Percentiles rank a stretch among this genome's conserved stretches.
These are phyloP conservation scores for Solenopsis fugax DNA, from an alignment of 1,140 invertebrate genomes.

Conservation along the genomic window DNA sequence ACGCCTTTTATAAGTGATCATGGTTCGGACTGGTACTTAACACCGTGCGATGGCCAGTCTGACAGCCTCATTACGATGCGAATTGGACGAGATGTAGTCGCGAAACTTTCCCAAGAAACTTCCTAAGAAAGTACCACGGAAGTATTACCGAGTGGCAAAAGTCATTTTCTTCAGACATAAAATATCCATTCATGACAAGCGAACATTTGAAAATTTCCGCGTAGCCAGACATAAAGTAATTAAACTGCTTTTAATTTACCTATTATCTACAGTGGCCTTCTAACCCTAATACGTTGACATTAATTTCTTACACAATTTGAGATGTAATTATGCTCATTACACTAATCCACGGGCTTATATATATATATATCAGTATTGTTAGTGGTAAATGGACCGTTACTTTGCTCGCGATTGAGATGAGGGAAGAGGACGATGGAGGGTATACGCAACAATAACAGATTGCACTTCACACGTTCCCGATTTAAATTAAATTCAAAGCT, in stretches of 20 bases:
- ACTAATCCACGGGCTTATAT: neutral
- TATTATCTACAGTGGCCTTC: neutral
- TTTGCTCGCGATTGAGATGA: constrained; percentile 40
- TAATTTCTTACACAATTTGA: constrained; percentile 13
- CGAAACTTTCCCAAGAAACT: constrained; percentile 58
- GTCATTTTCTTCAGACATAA: constrained; percentile 47
- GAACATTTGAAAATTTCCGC: constrained; percentile 38
- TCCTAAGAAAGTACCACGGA: constrained; percentile 53
- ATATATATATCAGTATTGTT: constrained; percentile 35
- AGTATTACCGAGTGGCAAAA: constrained; percentile 52
- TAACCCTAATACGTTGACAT: constrained; percentile 7
- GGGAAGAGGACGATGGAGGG: neutral
- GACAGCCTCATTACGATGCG: constrained; percentile 61
- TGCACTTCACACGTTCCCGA: constrained; percentile 60
- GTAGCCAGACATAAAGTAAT: neutral
- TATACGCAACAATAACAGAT: constrained; percentile 52
- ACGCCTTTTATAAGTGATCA: constrained; percentile 6
- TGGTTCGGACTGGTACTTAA: constrained; percentile 44
- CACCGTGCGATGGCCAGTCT: constrained; percentile 53
- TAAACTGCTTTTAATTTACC: constrained; percentile 11
- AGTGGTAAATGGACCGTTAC: constrained; percentile 55
- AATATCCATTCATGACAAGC: constrained; percentile 44
- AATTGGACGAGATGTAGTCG: constrained; percentile 60
- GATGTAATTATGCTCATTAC: constrained; percentile 25
- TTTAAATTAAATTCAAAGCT: constrained; percentile 60